These are phyloP conservation scores for Anabas testudineus DNA, from an alignment of 2,797 vertebrate genomes.

Conservation along the genomic window DNA sequence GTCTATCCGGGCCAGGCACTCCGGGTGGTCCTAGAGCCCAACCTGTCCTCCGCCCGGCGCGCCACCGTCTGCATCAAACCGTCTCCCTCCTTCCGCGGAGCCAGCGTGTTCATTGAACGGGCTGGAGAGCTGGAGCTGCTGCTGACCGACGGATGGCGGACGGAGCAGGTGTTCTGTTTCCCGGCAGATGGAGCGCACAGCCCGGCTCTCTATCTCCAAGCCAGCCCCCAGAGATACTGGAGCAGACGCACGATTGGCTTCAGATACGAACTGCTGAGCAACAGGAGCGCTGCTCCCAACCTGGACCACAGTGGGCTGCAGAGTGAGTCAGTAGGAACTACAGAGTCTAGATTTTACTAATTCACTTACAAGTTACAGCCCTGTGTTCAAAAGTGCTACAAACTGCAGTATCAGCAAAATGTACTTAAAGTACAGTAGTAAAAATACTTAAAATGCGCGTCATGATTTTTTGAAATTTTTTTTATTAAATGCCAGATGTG, in stretches of 20 bases:
- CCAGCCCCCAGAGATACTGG: slow-evolving; percentile 75
- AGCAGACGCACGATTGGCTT: slow-evolving; percentile 79
- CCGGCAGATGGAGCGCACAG: slow-evolving; percentile 56
- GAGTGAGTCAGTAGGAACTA: slow-evolving; percentile 65
- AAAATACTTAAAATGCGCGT: too few relatives aligned
- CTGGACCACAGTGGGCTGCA: slow-evolving; percentile 53
- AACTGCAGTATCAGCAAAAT: too few relatives aligned
- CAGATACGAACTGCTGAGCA: slow-evolving; percentile 85
- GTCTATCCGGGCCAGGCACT: slow-evolving; percentile 83
- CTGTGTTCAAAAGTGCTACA: too few relatives aligned
- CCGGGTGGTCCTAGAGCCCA: slow-evolving; percentile 84
- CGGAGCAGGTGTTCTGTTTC: slow-evolving; percentile 82
- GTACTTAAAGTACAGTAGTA: too few relatives aligned
- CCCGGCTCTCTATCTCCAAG: slow-evolving; percentile 85
- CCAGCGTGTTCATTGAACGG: slow-evolving; percentile 81
- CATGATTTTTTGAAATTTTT: too few relatives aligned
- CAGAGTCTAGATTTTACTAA: neutral
- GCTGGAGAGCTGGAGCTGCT: slow-evolving; percentile 79
- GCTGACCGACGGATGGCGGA: slow-evolving; percentile 61
- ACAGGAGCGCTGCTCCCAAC: slow-evolving; percentile 57
- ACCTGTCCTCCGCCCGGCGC: slow-evolving; percentile 67
- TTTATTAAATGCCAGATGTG: too few relatives aligned
- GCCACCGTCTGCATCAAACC: slow-evolving; percentile 84
- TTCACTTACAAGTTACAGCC: too few relatives aligned
- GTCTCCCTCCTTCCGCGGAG: slow-evolving; percentile 74